Evolutionary conservation across 2,888 invertebrate species (phyloP).

Genomic region (Athetis lepigone): DNA sequence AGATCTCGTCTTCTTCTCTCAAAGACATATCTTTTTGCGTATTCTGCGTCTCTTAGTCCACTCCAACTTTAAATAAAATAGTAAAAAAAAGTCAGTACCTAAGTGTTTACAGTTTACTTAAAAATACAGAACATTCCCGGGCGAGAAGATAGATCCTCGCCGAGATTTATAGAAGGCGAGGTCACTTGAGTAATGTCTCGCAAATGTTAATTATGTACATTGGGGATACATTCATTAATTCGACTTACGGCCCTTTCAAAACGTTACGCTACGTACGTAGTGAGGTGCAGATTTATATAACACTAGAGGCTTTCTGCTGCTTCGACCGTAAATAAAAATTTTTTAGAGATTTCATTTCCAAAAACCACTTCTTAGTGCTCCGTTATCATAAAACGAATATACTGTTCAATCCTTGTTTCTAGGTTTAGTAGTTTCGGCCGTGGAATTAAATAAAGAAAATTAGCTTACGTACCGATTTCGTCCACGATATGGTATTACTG

Average conservation of each 20-base stretch:
- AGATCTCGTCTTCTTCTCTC: too few species aligned
- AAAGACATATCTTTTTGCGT: neutral
- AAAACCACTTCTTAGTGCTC: too few species aligned
- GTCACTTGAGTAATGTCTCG: conserved; percentile 66
- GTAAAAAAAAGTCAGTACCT: conserved; percentile 8
- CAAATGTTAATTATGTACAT: conserved; percentile 68
- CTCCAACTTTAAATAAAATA: conserved; percentile 15
- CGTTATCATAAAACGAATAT: too few species aligned
- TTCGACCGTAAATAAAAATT: too few species aligned
- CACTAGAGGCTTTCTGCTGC: neutral
- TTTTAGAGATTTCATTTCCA: too few species aligned
- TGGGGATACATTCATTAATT: conserved; percentile 67
- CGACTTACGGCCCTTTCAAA: conserved; percentile 55
- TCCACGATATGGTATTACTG: too few species aligned
- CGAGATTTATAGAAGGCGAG: conserved; percentile 63
- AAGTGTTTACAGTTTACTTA: conserved; percentile 25
- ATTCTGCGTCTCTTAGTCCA: neutral
- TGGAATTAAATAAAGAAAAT: too few species aligned
- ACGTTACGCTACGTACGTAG: conserved; percentile 36
- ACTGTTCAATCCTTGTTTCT: too few species aligned
- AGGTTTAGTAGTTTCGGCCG: too few species aligned
- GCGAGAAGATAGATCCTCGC: conserved; percentile 44
- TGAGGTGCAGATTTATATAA: conserved; percentile 4
- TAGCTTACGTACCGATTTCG: too few species aligned
- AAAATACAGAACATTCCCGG: conserved; percentile 33